Evolutionary conservation across 2,797 vertebrate species (phyloP), one percentile per base, ranked within the genome.

Genomic region (Phalloptychus januarius): DNA sequence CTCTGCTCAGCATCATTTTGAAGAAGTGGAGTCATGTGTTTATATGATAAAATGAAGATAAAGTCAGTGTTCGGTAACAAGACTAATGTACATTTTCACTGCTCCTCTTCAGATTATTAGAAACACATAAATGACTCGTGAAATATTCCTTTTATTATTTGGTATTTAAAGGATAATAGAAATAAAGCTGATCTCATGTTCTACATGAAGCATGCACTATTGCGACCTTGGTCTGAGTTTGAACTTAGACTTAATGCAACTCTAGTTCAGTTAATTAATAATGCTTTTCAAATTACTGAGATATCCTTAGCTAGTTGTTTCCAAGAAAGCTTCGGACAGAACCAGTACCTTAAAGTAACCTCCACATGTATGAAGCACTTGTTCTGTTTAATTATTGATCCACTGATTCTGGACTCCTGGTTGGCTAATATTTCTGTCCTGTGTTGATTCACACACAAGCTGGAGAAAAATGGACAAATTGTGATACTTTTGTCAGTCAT

Each of bases 1-100:
- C 23, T 38, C 91, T 89, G 86, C 52, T 52, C 8, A 88, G 45
- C 50, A 72, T 88, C 84, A 75, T 52, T 20, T 80, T 4, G 7
- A 58, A 7, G 40, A 42, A 65, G 65, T 83, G 81, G 79, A 88
- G 83, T 89, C 78, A 23, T 87, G 48, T 93, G 92, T 93, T 93
- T 93, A 92, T 83, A 87, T 90, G 89, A 91, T 83, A 75, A 82
- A 28, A 50, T 11, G 61, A 80, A 75, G 82, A 88, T 83, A 90
- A 88, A 87, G 67, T 79, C 76, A 63, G 45, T 79, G 50, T 80
- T 76, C 80, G 69, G 69, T 63, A 54, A 28, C 67, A 84, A 75
- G 72, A 75, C 50, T 42, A 77, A 85, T 79, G 48, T 77, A 85
- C 52, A 78, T 79, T 76, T 85, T 79, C 23, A 40, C 72, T 2